Evolutionary conservation across 2,113 vertebrate genomes (phyloP), one percentile per base, ranked within the genome.

Genomic region (Odontophorus gujanensis): DNA sequence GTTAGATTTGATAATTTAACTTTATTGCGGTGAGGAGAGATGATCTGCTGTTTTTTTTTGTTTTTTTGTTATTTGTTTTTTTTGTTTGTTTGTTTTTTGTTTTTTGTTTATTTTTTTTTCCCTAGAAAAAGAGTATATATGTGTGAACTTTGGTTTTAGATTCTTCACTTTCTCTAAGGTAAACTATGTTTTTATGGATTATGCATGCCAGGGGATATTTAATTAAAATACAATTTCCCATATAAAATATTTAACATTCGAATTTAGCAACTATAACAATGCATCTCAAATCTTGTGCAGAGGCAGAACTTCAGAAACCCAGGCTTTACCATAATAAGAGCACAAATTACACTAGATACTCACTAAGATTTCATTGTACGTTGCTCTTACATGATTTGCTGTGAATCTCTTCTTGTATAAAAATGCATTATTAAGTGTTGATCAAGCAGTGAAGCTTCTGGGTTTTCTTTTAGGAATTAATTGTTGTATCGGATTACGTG

Each of bases 1-100:
- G 47, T 92, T 96, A 93, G 63, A 77, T 96, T 93, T 97, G 90
- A 95, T 96, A 96, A 93, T 85, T 95, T 66, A 9, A 90, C 91
- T 92, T 95, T 94, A 94, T 90, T 93, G 50, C 59, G 78, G 66
- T 40, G 24, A 74, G 15, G 92, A 96, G 66, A 92, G 63, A 91
- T 40, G 66, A 82, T 87, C 12, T 89, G 92, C 80, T 94, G 18
- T 16, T 34, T 8, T 13, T 92, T 83, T 62, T 24, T 53, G 9
- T 53, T 83, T 69, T 91, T 81, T 71, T 9, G 10, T 8, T 13
- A 53, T 94, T 28, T 51, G 81, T 34, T 8, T 13, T 92, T 83
- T 62, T 24, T 53, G 9, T 53, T 83, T 69, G 90, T 81, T 71
- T 9, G 10, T 13, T 92, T 83, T 62, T 24, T 53, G 9, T 53